These are phyloP conservation scores for Psilanteris sp. DNA, from an alignment of 1,140 invertebrate species.

Conservation along the genomic window DNA sequence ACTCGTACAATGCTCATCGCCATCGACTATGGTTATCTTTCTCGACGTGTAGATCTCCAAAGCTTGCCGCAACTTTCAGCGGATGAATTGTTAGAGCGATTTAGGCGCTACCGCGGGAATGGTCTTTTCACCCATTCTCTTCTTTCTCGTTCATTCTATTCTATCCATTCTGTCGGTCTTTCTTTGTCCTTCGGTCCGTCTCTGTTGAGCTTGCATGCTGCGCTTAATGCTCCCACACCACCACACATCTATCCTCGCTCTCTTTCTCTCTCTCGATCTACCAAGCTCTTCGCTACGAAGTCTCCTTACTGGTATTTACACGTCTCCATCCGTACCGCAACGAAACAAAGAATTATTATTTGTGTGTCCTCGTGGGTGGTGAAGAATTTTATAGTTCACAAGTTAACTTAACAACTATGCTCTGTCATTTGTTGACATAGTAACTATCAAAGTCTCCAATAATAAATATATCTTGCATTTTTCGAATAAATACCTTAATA, in stretches of 20 bases:
- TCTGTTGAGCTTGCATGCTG: conserved; percentile 50
- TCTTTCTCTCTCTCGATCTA: conserved; percentile 51
- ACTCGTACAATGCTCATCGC: conserved; percentile 29
- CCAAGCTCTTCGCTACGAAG: conserved; percentile 62
- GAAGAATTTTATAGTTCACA: conserved; percentile 78
- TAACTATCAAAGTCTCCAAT: conserved; percentile 50
- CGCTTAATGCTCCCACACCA: conserved; percentile 38
- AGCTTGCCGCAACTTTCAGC: conserved; percentile 77
- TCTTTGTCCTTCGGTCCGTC: conserved; percentile 34
- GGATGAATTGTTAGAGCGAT: conserved; percentile 79
- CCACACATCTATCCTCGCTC: conserved; percentile 45
- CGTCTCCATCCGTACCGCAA: conserved; percentile 69
- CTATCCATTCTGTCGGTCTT: conserved; percentile 53
- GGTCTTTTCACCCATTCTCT: conserved; percentile 69
- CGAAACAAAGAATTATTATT: conserved; percentile 80
- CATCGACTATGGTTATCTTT: conserved; percentile 53
- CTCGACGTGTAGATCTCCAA: conserved; percentile 73
- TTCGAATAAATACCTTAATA: too few species aligned
- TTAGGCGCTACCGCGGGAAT: conserved; percentile 75
- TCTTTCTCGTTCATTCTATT: conserved; percentile 67
- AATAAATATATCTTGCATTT: too few species aligned
- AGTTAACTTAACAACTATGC: conserved; percentile 77
- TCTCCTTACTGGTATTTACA: conserved; percentile 74
- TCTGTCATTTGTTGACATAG: conserved; percentile 49
- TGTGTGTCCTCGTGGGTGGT: conserved; percentile 73